Evolutionary conservation across 2,113 vertebrate genomes (phyloP), one percentile per base, ranked within the genome.

Genomic region (Eptesicus fuscus): DNA sequence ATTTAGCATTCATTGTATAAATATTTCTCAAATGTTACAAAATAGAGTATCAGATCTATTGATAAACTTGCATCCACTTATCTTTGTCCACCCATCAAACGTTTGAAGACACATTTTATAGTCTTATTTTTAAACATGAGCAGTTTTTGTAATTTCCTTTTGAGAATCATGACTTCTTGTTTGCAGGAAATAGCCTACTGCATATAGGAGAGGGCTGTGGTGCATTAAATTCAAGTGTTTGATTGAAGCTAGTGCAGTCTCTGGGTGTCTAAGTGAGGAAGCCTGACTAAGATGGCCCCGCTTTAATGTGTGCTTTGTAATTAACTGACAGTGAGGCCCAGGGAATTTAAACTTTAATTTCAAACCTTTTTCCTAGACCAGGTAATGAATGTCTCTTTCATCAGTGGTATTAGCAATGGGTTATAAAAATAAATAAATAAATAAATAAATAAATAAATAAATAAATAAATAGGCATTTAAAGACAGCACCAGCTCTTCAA

Each of bases 321-420:
- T 91, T 90, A 91, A 83, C 61, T 90, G 92, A 88, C 49, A 91
- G 47, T 82, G 49, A 83, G 49, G 70, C 88, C 71, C 56, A 77
- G 77, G 67, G 44, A 93, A 95, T 69, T 95, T 88, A 84, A 88
- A 92, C 59, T 95, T 96, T 78, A 94, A 96, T 92, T 90, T 96
- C 80, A 95, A 97, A 80, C 70, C 65, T 92, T 97, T 90, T 93
- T 78, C 87, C 59, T 74, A 87, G 80, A 92, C 69, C 83, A 84
- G 71, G 71, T 93, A 96, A 94, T 97, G 96, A 97, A 92, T 88
- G 77, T 88, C 90, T 97, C 71, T 95, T 97, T 96, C 65, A 92
- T 95, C 80, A 74, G 47, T 44, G 28, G 20, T 83, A 82, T 93
- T 90, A 96, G 82, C n/a, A 49, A 9, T 77, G 30, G 73, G 25